phyloP scores from a whole-genome alignment of 2,888 invertebrate genomes.

The Meloe dianella region DNA sequence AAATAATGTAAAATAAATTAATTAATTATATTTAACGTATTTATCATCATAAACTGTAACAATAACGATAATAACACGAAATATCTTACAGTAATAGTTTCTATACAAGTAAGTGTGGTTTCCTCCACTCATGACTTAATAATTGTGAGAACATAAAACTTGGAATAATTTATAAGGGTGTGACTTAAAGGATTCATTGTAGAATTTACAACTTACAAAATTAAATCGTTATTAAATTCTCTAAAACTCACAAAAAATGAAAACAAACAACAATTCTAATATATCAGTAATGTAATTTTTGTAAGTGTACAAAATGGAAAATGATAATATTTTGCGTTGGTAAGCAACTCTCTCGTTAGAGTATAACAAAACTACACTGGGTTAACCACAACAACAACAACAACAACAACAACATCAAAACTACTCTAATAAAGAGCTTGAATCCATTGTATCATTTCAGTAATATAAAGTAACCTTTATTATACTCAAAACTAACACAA shows the following conservation, averaged over 20 bases:
- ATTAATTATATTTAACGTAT: too few relatives aligned
- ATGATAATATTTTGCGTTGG: neutral
- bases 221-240: neutral
- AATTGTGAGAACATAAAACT: neutral
- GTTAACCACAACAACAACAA: conserved; percentile 2
- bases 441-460: neutral
- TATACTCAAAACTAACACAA: neutral
- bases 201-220: neutral
- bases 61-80: neutral
- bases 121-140: neutral
- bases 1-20: too few relatives aligned
- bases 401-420: conserved; percentile 7
- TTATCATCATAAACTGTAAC: neutral
- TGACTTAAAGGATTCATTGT: neutral
- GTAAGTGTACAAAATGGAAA: neutral
- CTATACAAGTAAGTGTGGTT: neutral
- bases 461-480: neutral
- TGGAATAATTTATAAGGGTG: neutral
- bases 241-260: neutral
- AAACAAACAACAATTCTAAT: neutral
- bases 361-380: neutral
- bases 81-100: neutral
- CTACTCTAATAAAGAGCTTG: neutral
- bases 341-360: neutral
- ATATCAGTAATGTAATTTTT: conserved; percentile 2